Conservation (phyloP, 1,140 invertebrate genomes). For the Caenorhabditis remanei region DNA sequence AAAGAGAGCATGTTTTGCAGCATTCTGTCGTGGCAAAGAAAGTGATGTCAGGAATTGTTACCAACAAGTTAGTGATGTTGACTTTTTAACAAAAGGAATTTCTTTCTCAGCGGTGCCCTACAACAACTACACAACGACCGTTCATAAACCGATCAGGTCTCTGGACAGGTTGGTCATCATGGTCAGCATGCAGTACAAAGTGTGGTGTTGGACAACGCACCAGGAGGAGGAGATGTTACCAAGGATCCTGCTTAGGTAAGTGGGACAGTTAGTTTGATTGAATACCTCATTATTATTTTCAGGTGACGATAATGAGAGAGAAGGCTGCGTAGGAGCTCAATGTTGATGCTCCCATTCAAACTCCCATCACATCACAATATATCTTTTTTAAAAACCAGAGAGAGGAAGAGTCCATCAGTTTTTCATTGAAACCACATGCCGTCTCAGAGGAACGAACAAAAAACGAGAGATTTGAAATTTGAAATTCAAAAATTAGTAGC, state of each 20-base stretch:
- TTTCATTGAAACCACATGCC: constrained; percentile 53
- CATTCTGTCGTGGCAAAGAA: constrained; percentile 34
- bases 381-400: neutral
- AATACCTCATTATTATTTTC: neutral
- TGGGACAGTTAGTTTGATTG: too few species aligned
- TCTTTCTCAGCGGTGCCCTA: neutral
- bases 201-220: constrained; percentile 27
- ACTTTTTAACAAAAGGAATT: neutral
- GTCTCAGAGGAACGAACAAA: constrained; percentile 38
- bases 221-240: constrained; percentile 36
- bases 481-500: constrained; percentile 53
- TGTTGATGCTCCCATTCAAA: constrained; percentile 9
- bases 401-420: constrained; percentile 33
- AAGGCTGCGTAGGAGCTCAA: constrained; percentile 17
- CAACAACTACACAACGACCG: neutral
- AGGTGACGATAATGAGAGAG: constrained; percentile 54
- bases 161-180: constrained; percentile 19
- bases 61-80: neutral
- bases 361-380: constrained; percentile 27
- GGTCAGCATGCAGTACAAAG: constrained; percentile 32
- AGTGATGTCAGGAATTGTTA: constrained; percentile 45
- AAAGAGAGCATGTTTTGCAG: constrained; percentile 46
- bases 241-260: constrained; percentile 30
- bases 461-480: constrained; percentile 42
- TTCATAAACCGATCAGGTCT: neutral